Conservation (phyloP, 1,140 invertebrate species). For the Brachionus manjavacas region DNA sequence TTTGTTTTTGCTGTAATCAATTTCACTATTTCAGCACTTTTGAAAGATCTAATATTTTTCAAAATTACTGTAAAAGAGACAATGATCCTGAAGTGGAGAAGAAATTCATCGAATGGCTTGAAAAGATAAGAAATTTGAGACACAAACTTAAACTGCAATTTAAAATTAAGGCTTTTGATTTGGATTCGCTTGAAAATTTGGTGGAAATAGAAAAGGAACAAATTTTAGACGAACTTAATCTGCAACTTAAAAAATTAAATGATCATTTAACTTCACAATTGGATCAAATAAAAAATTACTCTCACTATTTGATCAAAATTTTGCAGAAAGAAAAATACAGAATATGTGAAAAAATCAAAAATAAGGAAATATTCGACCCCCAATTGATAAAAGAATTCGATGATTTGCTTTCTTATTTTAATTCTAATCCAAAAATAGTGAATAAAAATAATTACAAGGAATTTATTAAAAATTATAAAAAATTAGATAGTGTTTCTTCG, state of each 20-base stretch:
- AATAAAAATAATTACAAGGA: slow-evolving; percentile 15
- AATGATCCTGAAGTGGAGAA: not conserved
- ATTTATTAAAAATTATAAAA: not conserved
- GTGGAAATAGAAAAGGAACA: not conserved
- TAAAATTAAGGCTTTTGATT: not conserved
- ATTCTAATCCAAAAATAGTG: not conserved
- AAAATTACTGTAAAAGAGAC: not conserved
- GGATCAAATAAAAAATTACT: not conserved
- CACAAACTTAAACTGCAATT: not conserved
- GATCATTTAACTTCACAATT: too few species aligned
- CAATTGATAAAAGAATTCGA: not conserved
- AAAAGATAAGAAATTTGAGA: not conserved
- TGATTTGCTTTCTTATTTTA: not conserved
- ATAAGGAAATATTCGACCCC: not conserved
- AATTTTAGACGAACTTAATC: not conserved
- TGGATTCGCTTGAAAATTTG: not conserved
- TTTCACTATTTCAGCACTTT: not conserved
- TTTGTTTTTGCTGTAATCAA: not conserved
- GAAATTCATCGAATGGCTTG: not conserved
- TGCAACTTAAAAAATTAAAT: not conserved
- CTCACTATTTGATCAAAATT: slow-evolving; percentile 1
- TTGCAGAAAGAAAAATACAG: not conserved
- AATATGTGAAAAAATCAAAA: not conserved
- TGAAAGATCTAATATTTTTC: not conserved
- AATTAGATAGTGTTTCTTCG: not conserved